Evolutionary conservation across 1,140 invertebrate species (phyloP), one percentile per base, ranked within the genome.

Genomic region (Lasaia peninsularis): DNA sequence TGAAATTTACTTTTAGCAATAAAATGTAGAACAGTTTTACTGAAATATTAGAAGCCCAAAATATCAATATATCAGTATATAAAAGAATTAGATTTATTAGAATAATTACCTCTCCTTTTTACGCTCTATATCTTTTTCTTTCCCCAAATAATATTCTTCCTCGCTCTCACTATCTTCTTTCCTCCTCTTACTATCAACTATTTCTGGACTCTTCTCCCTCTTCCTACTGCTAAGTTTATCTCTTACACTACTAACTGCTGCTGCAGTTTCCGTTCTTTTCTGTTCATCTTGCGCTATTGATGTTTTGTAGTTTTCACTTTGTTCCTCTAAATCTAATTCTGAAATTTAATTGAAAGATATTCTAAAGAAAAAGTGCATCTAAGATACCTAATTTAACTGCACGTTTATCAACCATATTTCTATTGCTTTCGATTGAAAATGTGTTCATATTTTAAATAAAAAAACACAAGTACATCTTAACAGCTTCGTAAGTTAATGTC

Each of bases 61-160:
- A 3, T 40, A 40, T n/a, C 4, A 44, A 12, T 2, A 44, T 2
- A 44, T 44, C 11, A 40, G 11, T n/a, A 40, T 3, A 40, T 49
- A 12, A 31, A 31, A 51, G n/a, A 28, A 4, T 14, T 21, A n/a
- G 7, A 21, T 1, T 1, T 11, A 11, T 18, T 2, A 49, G 10
- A 49, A 24, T 9, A 11, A 24, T 24, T 91, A 95, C 93, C 92
- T 91, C 80, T 94, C 92, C 71, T 91, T 93, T 71, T 92, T 91
- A 52, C 91, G 90, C 67, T 94, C 92, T 20, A 93, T 91, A 62
- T 91, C 90, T 71, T 88, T 89, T 59, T 94, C 93, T 73, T 95
- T 93, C 33, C 94, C 92, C 37, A 94, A 86, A 73, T 94, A 93
- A 80, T 93, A 94, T 62, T 92, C 90, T 64, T 92, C 92, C 34